Evolutionary conservation across 2,888 invertebrate species (phyloP).

Genomic region (Ormyrus nitidulus): DNA sequence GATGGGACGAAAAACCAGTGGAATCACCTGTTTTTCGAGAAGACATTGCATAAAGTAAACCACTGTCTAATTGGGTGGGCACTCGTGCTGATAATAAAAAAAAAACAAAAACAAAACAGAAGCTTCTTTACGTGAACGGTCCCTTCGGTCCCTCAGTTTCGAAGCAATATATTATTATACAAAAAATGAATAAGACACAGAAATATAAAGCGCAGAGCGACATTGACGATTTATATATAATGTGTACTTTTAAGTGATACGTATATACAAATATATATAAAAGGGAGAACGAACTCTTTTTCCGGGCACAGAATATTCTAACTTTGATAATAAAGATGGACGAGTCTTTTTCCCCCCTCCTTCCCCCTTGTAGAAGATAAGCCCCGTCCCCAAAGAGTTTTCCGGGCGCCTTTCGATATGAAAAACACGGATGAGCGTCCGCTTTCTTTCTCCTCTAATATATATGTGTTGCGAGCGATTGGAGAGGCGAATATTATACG

Average conservation of each 20-base stretch:
- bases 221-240: slow-evolving; percentile 6
- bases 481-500: too few relatives aligned
- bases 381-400: too few relatives aligned
- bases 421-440: too few relatives aligned
- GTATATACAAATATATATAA: slow-evolving; percentile 13
- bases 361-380: not conserved
- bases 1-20: not conserved
- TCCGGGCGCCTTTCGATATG: too few relatives aligned
- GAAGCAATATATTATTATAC: slow-evolving; percentile 15
- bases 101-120: not conserved
- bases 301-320: slow-evolving; percentile 45
- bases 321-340: slow-evolving; percentile 51
- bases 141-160: slow-evolving; percentile 6
- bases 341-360: slow-evolving; percentile 17
- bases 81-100: not conserved
- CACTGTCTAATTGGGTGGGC: not conserved
- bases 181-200: not conserved
- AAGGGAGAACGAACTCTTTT: slow-evolving; percentile 16
- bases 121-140: slow-evolving; percentile 25
- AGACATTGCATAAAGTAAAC: not conserved
- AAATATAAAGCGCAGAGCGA: not conserved
- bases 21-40: not conserved
- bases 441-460: too few relatives aligned
- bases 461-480: too few relatives aligned
- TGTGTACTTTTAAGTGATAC: slow-evolving; percentile 31